A percentile compares a stretch with the other conserved stretches of the same genome.
Conservation (phyloP, 1,140 invertebrate genomes). For the Pentalonia nigronervosa region DNA sequence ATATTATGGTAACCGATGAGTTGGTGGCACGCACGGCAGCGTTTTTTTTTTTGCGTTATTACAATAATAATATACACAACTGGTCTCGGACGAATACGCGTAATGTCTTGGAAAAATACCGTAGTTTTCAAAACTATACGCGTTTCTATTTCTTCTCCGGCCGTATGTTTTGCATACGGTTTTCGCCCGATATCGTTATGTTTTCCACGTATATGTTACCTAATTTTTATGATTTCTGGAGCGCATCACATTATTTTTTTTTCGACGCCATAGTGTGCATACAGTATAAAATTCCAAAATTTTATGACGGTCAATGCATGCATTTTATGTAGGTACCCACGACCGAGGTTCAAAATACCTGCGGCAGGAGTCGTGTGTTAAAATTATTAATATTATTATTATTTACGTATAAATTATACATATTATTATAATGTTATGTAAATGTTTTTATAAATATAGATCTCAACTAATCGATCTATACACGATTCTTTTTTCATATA, state of each 20-base stretch:
- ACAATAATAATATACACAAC: not conserved
- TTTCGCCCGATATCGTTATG: not conserved
- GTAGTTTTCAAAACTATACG: not conserved
- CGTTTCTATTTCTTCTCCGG: not conserved
- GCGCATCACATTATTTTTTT: not conserved
- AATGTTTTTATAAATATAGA: constrained; percentile 16
- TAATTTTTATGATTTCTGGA: constrained; percentile 25
- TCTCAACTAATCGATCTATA: not conserved
- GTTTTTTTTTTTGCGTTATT: not conserved
- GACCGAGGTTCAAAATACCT: not conserved
- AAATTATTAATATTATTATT: not conserved
- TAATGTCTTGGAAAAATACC: not conserved
- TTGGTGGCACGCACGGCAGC: not conserved
- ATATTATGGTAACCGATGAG: not conserved
- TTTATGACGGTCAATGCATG: not conserved
- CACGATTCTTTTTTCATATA: not conserved
- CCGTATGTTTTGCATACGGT: not conserved
- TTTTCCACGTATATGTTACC: not conserved
- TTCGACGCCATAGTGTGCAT: not conserved
- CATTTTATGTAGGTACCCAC: not conserved
- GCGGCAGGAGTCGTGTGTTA: not conserved
- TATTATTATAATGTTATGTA: not conserved
- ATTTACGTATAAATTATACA: not conserved
- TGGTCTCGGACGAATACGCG: not conserved
- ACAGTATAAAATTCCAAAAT: not conserved